phyloP scores from a whole-genome alignment of 2,888 invertebrate genomes.

The Germaria angustata region DNA sequence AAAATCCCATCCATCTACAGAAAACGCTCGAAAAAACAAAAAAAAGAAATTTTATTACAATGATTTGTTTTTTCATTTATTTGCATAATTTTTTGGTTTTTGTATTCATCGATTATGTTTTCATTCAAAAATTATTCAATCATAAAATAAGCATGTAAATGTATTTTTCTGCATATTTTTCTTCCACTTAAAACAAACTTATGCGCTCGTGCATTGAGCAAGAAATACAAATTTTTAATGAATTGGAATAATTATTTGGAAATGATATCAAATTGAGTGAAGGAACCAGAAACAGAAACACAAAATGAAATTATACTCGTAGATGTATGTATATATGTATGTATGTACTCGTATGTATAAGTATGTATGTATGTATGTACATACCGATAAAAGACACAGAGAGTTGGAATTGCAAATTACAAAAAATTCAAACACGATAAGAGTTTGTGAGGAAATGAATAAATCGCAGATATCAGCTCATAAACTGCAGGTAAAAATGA shows the following conservation, averaged over 20 bases:
- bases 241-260: conserved; percentile 57
- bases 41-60: background rate
- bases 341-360: too few relatives aligned
- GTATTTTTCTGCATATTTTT: background rate
- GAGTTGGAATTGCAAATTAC: conserved; percentile 20
- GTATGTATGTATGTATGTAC: background rate
- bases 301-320: background rate
- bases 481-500: conserved; percentile 43
- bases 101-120: conserved; percentile 1
- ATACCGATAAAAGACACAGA: conserved; percentile 26
- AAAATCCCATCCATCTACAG: background rate
- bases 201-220: conserved; percentile 43
- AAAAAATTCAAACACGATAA: conserved; percentile 7
- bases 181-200: conserved; percentile 8
- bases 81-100: background rate
- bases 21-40: background rate
- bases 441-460: background rate
- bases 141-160: conserved; percentile 39
- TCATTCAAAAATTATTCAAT: conserved; percentile 39
- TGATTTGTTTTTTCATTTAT: background rate
- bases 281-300: conserved; percentile 3
- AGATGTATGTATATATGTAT: background rate
- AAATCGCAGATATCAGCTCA: conserved; percentile 24
- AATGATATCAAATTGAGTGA: conserved; percentile 36
- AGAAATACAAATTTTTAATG: conserved; percentile 47